These are phyloP conservation scores for Chamaetylas fuelleborni DNA, from an alignment of 2,113 vertebrate genomes.

Conservation along the genomic window DNA sequence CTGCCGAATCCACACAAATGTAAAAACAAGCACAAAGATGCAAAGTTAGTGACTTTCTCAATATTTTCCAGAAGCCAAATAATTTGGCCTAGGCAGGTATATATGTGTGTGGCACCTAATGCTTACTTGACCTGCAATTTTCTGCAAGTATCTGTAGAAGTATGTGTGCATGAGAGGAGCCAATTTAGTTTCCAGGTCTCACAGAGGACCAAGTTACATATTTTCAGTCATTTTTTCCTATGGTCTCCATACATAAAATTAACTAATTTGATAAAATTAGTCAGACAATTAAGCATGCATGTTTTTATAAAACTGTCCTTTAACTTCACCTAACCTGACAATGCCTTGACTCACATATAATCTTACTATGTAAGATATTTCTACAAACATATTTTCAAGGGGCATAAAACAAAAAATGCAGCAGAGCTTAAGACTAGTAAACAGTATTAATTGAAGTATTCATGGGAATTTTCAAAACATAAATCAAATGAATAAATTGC, in stretches of 20 bases:
- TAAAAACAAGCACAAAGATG: neutral
- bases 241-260: neutral
- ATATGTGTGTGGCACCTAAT: neutral
- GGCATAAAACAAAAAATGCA: neutral
- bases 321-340: neutral
- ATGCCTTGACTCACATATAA: neutral
- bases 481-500: conserved; percentile 31
- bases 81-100: neutral
- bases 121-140: neutral
- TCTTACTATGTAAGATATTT: neutral
- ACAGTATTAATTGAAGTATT: conserved; percentile 29
- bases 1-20: neutral
- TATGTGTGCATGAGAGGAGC: fast-evolving
- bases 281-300: neutral
- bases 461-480: neutral
- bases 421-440: neutral
- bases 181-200: neutral
- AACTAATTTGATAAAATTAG: neutral
- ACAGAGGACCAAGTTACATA: neutral
- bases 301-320: neutral
- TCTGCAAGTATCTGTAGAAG: neutral
- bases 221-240: neutral
- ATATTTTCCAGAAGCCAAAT: neutral
- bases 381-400: neutral
- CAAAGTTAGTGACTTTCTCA: neutral